Base-by-base conservation (phyloP, 2,113 vertebrate species). In the Leptocoma aspasia region DNA sequence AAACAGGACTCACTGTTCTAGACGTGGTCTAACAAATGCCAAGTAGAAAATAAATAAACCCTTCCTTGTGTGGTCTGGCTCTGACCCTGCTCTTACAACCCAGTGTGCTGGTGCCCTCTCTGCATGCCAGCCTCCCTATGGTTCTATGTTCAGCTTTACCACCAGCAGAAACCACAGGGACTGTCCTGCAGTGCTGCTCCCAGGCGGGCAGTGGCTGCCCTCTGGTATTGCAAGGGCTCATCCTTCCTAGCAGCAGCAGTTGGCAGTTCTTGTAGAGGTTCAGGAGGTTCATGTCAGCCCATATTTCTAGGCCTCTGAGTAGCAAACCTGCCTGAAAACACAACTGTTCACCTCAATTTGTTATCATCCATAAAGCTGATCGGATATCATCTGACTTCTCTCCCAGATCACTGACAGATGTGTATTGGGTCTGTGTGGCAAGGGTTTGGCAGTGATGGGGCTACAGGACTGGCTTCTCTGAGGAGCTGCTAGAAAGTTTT, bases 111-210 rank as follows among this genome's bases (percentile, higher is more conserved):
- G 11, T 86, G 33, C 7, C 7, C 14, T 64, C 28, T 45, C 22
- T 54, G 13, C 21, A 24, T 54, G 12, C 11, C 31, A 28, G 23
- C 4, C 2, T 61, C 31, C 18, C 20, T 47, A 11, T 3, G 4
- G 22, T 39, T 42, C 52, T 31, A 0, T 8, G 23, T 23, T 52
- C 42, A 68, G 42, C 30, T 88, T 84, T 18, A 11, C 10, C 15
- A 47, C 24, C 24, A 60, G 17, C 41, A 71, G 30, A 11, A 66
- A 5, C 10, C 0, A 0, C 27, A 57, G 23, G 9, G 1, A 7
- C 11, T 20, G 49, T 83, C 30, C 56, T 15, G 5, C 28, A 70
- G 37, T 66, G 26, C 33, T 71, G 6, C 33, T 70, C 56, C 33
- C 24, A 75, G 35, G 21, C 13, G 61, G 17, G 59, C 9, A n/a